Evolutionary conservation across 1,140 invertebrate species (phyloP).

Genomic region (Phenacoccus solenopsis): DNA sequence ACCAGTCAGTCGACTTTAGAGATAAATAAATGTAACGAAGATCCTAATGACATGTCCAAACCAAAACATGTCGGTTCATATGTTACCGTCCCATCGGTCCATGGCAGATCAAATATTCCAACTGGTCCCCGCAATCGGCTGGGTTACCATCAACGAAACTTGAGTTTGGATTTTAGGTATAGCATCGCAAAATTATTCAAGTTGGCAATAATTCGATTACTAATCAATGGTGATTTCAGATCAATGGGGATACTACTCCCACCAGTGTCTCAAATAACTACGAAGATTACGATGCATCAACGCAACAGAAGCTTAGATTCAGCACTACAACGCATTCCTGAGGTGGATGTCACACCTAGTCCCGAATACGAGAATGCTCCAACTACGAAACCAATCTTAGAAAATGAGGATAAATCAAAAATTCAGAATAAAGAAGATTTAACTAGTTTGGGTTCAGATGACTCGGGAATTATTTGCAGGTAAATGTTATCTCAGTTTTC

Average conservation of each 20-base stretch:
- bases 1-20: not conserved
- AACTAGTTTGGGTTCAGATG: constrained; percentile 67
- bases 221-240: constrained; percentile 34
- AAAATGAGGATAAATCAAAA: constrained; percentile 15
- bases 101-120: constrained; percentile 40
- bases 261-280: constrained; percentile 48
- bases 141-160: constrained; percentile 60
- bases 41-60: not conserved
- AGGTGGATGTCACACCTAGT: constrained; percentile 66
- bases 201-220: constrained; percentile 19
- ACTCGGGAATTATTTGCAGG: constrained; percentile 67
- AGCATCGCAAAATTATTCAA: constrained; percentile 20
- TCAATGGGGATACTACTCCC: constrained; percentile 64
- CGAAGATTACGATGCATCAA: constrained; percentile 52
- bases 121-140: constrained; percentile 39
- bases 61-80: not conserved
- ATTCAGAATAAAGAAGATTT: constrained; percentile 45
- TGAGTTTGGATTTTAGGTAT: constrained; percentile 61
- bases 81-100: constrained; percentile 39
- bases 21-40: not conserved
- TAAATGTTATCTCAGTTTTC: constrained; percentile 31
- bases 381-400: constrained; percentile 32
- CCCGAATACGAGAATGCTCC: constrained; percentile 44
- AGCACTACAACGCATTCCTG: constrained; percentile 69
- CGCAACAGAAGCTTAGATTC: constrained; percentile 78